Evolutionary conservation across 2,888 invertebrate genomes (phyloP), one percentile per base, ranked within the genome.

Genomic region (Philopedon plagiatum): DNA sequence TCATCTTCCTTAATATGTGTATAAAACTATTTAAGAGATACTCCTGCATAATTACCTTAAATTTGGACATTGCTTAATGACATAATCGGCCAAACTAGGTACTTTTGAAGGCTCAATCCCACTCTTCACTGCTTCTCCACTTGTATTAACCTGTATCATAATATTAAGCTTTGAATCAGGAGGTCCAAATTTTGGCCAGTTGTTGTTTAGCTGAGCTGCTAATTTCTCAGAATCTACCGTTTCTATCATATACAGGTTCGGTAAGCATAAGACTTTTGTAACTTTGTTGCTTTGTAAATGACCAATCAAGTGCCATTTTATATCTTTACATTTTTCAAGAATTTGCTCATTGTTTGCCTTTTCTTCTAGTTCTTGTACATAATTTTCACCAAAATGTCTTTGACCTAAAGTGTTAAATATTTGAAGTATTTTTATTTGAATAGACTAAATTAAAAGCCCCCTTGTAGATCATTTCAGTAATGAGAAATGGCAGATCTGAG

Each of bases 271-370:
- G 18, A 97, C 86, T 87, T 97, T 97, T 79, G 93, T 94, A 19
- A 97, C 91, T 89, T 99, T 99, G 82, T 98, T 99, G 8, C 89
- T 91, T 86, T 99, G 99, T 61, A 99, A 85, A 83, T 95, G 96
- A 0, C 99, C 99, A 81, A 99, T 99, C 77, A 95, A 98, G 87
- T 99, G 99, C 99, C 99, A 99, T 80, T 89, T 90, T 46, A 99
- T 97, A 5, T 99, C 96, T 74, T 92, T 91, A 84, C 98, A 99
- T 81, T 91, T 89, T 73, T 92, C 90, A 69, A 93, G 77, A 71
- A 98, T 90, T 79, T 90, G 85, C 4, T 89, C 85, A 83, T 92
- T 88, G 41, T 83, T 87, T 2, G 93, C 91, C 85, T 98, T 98
- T 44, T 95, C 94, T 5, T 90, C 89, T 15, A 99, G 84, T 86